Conservation (phyloP, 1,140 invertebrate species). For the Orussus abietinus region DNA sequence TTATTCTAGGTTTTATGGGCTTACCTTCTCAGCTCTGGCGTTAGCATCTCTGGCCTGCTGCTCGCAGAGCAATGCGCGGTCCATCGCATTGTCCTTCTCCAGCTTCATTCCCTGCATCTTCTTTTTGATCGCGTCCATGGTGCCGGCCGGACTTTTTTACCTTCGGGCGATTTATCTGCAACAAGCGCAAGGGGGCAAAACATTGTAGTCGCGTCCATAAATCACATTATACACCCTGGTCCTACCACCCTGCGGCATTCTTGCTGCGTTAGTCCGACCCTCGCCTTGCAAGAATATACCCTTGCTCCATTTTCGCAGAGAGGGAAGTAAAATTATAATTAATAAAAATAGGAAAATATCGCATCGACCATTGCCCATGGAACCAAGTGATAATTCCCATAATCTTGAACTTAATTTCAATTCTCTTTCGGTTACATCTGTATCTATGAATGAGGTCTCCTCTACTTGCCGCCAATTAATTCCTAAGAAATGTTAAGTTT, state of each 20-base stretch:
- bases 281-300: too few species aligned
- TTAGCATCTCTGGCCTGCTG: conserved; percentile 93
- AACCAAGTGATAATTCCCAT: too few species aligned
- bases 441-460: too few species aligned
- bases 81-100: conserved; percentile 98
- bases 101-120: conserved; percentile 99
- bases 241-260: background rate
- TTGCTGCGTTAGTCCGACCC: conserved; percentile 1
- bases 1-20: conserved; percentile 13
- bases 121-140: conserved; percentile 99
- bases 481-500: too few species aligned
- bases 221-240: background rate
- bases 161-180: conserved; percentile 22
- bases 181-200: too few species aligned
- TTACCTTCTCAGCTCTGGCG: conserved; percentile 86
- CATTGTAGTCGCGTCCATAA: too few species aligned
- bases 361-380: too few species aligned
- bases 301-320: background rate
- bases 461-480: too few species aligned
- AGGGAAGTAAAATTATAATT: conserved; percentile 1
- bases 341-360: too few species aligned
- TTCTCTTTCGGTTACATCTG: too few species aligned
- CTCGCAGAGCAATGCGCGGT: conserved; percentile 87
- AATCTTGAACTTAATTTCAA: too few species aligned
- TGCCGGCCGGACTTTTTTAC: conserved; percentile 52